Evolutionary conservation across 2,113 vertebrate genomes (phyloP), one percentile per base, ranked within the genome.

Genomic region (Istiophorus platypterus): DNA sequence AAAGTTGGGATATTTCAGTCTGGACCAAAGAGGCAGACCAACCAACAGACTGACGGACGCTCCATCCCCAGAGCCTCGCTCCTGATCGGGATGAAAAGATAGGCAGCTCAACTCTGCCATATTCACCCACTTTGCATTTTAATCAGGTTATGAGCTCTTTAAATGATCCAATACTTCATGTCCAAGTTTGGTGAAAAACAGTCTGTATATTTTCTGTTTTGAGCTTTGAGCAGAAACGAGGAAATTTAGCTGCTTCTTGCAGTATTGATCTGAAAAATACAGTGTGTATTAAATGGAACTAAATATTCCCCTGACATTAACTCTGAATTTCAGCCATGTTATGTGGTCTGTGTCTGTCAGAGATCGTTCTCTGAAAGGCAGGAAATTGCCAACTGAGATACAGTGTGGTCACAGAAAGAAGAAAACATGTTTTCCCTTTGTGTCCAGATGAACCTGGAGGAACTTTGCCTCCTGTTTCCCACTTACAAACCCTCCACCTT

Each of bases 401-500:
- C 5, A 49, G 24, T 37, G 18, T n/a, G 14, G 39, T 65, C 54
- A 26, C 22, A 69, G 42, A 61, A 7, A 37, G 3, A 56, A 45
- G 41, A 61, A 52, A 63, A 18, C 20, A 14, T 17, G 17, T 34
- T 41, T 47, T 52, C 71, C 18, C 17, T 58, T 61, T 22, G 31
- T 54, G 51, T 73, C 82, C 76, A 70, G 65, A 73, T 72, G 47
- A 65, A 75, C 61, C 76, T 63, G 57, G 20, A 76, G 63, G 77
- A 85, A 75, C 59, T 80, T 85, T 76, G 41, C 51, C 68, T 67
- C 41, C 64, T 27, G 58, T 80, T 73, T 66, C 45, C 65, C 58
- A 69, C 72, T 87, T 83, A 78, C 34, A 83, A 86, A 78, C 64
- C 61, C 0, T 86, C 73, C 85, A 74, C 57, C 65, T 87, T 86